Conservation (phyloP, 2,888 invertebrate genomes). For the Caradrina kadenii region DNA sequence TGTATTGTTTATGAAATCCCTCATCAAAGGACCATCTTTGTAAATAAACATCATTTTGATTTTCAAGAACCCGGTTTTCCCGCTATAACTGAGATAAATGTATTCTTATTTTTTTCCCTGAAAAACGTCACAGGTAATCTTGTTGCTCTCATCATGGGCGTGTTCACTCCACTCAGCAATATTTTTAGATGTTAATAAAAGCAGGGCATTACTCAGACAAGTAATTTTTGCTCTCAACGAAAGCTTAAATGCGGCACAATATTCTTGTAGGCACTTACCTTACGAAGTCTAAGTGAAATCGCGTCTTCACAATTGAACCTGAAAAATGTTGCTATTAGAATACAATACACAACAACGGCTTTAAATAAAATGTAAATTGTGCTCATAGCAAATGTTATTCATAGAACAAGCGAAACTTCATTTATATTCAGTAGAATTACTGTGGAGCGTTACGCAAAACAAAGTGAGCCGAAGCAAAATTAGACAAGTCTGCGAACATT, state of each 20-base stretch:
- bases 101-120: conserved; percentile 69
- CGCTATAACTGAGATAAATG: conserved; percentile 71
- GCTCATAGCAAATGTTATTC: conserved; percentile 84
- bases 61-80: conserved; percentile 61
- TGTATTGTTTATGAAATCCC: conserved; percentile 18
- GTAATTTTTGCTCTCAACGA: conserved; percentile 73
- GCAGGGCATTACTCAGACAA: conserved; percentile 77
- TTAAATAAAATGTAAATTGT: conserved; percentile 81
- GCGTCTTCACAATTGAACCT: conserved; percentile 33
- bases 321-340: conserved; percentile 67
- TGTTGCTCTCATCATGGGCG: conserved; percentile 73
- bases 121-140: conserved; percentile 77
- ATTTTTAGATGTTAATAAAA: conserved; percentile 82
- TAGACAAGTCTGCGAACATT: conserved; percentile 74
- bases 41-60: conserved; percentile 53
- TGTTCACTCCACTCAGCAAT: conserved; percentile 73
- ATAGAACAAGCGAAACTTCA: conserved; percentile 83
- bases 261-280: conserved; percentile 11
- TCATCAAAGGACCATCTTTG: neutral
- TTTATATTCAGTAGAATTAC: conserved; percentile 85
- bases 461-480: conserved; percentile 74
- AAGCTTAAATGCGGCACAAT: conserved; percentile 43
- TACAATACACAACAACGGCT: conserved; percentile 71
- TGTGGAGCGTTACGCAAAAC: conserved; percentile 75
- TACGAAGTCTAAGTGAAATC: conserved; percentile 32